Evolutionary conservation across 2,797 vertebrate species (phyloP), one percentile per base, ranked within the genome.

Genomic region (Coccyzus lansbergi): DNA sequence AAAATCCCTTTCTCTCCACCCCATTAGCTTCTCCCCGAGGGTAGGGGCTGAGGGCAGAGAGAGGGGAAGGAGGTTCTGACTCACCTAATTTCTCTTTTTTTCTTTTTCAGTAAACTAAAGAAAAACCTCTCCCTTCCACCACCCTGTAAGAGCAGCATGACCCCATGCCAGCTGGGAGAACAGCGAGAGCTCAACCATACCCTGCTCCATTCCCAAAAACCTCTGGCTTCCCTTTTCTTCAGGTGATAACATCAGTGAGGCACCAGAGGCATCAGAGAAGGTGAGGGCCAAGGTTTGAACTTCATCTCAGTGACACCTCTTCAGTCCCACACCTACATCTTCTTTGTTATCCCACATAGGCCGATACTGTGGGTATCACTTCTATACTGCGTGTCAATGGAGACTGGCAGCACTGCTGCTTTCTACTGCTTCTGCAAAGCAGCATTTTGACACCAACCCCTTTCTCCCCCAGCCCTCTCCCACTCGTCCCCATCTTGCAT

Each of bases 151-250:
- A 21, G 7, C 48, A 38, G 25, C 6, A 29, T 20, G 44, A 44
- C 14, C 6, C 28, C 2, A 0, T 71, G 13, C 48, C 33, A 75
- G 10, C 48, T 2, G 0, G 51, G 12, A 38, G 15, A 42, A 36
- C 0, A 4, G 48, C 10, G 19, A 44, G 26, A 83, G 24, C 58
- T 33, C 33, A 20, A 20, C 44, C 40, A 13, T 1, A 74, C n/a
- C 17, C 22, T 63, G 52, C 24, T 53, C 49, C 2, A 0, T 33
- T 28, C 82, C 79, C 38, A 1, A 76, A 78, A 53, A 7, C 10
- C 51, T 56, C 9, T 4, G 0, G 10, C 19, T 81, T 59, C 70
- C 40, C 38, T 64, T 68, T 63, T 40, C 26, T 86, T 71, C 51
- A n/a, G 52, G 12, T 22, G 26, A n/a, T 24, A 15, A 40, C 64